Percentiles rank a stretch among this genome's conserved stretches.
These are phyloP conservation scores for Epiblema foenella DNA, from an alignment of 2,888 invertebrate genomes.

Conservation along the genomic window DNA sequence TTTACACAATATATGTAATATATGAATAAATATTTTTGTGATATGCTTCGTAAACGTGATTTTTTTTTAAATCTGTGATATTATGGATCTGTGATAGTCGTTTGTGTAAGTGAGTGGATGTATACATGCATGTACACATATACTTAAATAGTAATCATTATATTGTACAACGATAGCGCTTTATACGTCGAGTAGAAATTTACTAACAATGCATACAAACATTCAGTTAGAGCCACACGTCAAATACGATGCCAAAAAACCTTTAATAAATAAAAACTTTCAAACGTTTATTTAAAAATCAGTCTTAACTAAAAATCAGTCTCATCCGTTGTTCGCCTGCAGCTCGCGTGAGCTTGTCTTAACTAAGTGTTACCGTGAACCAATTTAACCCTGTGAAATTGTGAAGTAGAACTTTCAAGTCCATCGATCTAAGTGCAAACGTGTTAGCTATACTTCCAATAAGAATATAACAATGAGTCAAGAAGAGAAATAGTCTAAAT, in stretches of 20 bases:
- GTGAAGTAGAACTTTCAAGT: slow-evolving; percentile 4
- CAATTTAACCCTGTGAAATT: background rate
- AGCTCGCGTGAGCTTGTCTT: slow-evolving; percentile 32
- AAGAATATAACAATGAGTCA: background rate
- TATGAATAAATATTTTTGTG: background rate
- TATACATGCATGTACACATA: slow-evolving; percentile 26
- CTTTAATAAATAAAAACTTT: slow-evolving; percentile 29
- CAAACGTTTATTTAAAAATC: slow-evolving; percentile 28
- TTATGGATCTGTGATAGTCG: no score
- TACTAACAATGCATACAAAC: slow-evolving; percentile 40
- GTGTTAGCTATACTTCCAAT: slow-evolving; percentile 13
- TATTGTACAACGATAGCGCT: background rate
- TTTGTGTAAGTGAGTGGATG: background rate
- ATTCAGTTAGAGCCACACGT: slow-evolving; percentile 44
- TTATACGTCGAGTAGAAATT: slow-evolving; percentile 2
- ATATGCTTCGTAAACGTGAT: slow-evolving; percentile 19
- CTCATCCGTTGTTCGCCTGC: no score
- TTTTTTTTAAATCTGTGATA: background rate
- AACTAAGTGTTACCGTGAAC: background rate
- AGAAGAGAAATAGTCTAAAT: background rate
- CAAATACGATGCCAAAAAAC: slow-evolving; percentile 48
- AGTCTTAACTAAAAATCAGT: slow-evolving; percentile 15
- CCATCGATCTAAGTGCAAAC: slow-evolving; percentile 11
- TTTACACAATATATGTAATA: background rate
- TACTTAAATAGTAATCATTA: slow-evolving; percentile 5